phyloP scores from a whole-genome alignment of 2,797 vertebrate genomes.

The Catostomus latipinnis region DNA sequence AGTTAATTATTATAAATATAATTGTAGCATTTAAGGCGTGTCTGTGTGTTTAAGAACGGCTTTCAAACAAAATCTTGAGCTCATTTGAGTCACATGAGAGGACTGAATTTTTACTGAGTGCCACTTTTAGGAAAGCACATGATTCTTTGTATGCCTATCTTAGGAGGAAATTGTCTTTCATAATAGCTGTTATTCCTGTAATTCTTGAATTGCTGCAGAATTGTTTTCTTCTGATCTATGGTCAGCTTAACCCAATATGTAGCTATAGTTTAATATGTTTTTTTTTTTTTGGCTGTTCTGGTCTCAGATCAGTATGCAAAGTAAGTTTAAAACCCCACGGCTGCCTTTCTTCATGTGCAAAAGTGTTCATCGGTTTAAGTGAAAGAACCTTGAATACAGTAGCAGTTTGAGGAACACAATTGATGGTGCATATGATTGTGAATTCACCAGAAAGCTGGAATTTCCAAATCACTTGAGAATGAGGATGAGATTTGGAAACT shows the following conservation, averaged over 20 bases:
- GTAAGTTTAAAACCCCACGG: not conserved
- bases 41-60: not conserved
- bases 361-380: not conserved
- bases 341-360: not conserved
- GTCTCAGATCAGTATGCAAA: not conserved
- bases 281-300: not conserved
- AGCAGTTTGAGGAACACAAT: not conserved
- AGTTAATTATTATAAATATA: conserved; percentile 5
- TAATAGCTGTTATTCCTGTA: conserved; percentile 21
- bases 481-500: not conserved
- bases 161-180: conserved; percentile 39
- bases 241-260: not conserved
- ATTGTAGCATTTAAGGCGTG: not conserved
- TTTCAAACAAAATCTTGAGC: not conserved
- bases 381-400: not conserved
- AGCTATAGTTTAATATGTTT: not conserved
- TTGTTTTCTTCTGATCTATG: not conserved
- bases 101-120: no score
- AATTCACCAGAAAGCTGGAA: conserved; percentile 8
- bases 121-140: not conserved
- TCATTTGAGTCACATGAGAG: not conserved
- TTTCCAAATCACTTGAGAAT: not conserved
- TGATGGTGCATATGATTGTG: not conserved
- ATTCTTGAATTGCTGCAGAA: not conserved
- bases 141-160: not conserved